Conservation (phyloP, 2,797 vertebrate species). For the Lacerta viridis region DNA sequence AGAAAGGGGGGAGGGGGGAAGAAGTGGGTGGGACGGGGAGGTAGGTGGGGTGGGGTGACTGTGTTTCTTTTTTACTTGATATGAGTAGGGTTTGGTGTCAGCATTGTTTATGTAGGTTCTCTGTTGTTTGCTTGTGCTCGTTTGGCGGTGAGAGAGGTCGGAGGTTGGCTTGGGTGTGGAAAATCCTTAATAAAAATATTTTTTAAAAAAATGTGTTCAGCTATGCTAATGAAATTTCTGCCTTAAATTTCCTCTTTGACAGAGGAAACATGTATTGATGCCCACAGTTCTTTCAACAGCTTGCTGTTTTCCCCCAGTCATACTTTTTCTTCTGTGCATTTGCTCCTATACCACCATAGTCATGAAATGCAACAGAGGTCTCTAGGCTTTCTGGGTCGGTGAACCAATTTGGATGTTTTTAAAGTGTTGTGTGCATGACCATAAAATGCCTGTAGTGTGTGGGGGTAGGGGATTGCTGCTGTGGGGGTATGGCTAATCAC, state of each 20-base stretch:
- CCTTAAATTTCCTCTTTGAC: background rate
- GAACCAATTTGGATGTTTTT: background rate
- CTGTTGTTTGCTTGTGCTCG: too few species aligned
- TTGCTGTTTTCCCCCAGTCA: slow-evolving; percentile 15
- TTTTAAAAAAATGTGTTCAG: background rate
- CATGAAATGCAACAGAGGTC: background rate
- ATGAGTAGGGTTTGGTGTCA: too few species aligned
- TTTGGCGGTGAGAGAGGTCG: too few species aligned
- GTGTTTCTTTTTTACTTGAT: too few species aligned
- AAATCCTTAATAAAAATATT: too few species aligned
- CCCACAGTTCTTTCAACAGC: slow-evolving; percentile 25
- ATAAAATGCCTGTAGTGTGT: background rate
- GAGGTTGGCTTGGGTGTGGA: too few species aligned
- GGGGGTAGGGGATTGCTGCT: background rate
- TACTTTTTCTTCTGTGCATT: background rate
- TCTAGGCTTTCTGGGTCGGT: background rate
- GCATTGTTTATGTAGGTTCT: too few species aligned
- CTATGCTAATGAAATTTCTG: background rate
- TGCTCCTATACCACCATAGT: background rate
- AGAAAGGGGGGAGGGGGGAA: too few species aligned
- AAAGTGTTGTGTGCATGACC: background rate
- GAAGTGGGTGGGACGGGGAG: too few species aligned
- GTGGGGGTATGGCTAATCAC: background rate
- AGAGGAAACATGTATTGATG: slow-evolving; percentile 12
- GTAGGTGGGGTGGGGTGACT: too few species aligned